Evolutionary conservation across 2,113 vertebrate genomes (phyloP).

Genomic region (Petrocephalus zakoni): DNA sequence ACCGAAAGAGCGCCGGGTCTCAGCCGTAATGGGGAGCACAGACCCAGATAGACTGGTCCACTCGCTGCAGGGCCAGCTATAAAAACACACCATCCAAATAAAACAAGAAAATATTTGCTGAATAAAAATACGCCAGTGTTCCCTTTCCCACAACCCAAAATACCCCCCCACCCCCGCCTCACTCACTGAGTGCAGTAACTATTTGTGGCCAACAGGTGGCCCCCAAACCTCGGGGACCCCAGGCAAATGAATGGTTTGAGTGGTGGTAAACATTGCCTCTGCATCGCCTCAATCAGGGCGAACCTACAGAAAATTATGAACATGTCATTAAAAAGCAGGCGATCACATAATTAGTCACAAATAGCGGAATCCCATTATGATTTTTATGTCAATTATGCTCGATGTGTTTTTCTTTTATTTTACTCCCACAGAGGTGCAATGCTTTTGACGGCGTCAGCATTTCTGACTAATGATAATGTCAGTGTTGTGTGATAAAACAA

Average conservation of each 20-base stretch:
- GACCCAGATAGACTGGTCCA: background rate
- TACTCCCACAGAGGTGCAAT: background rate
- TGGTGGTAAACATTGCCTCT: background rate
- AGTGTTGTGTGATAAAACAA: slow-evolving; percentile 11
- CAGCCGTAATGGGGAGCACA: background rate
- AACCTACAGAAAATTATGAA: background rate
- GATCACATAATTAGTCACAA: background rate
- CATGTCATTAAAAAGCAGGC: background rate
- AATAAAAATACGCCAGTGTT: background rate
- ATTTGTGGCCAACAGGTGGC: background rate
- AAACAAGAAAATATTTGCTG: background rate
- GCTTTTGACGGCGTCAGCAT: background rate
- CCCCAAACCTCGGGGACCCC: background rate
- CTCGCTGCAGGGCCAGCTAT: background rate
- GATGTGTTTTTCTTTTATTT: background rate
- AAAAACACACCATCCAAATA: background rate
- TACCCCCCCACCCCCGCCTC: background rate
- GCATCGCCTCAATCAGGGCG: background rate
- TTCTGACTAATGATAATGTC: slow-evolving; percentile 20
- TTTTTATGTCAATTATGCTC: background rate
- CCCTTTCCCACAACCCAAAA: background rate
- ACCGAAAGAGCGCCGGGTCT: background rate
- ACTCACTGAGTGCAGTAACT: background rate
- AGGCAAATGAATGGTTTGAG: background rate
- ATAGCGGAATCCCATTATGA: background rate